phyloP scores from a whole-genome alignment of 2,888 invertebrate genomes.

The Drosophila atripex region DNA sequence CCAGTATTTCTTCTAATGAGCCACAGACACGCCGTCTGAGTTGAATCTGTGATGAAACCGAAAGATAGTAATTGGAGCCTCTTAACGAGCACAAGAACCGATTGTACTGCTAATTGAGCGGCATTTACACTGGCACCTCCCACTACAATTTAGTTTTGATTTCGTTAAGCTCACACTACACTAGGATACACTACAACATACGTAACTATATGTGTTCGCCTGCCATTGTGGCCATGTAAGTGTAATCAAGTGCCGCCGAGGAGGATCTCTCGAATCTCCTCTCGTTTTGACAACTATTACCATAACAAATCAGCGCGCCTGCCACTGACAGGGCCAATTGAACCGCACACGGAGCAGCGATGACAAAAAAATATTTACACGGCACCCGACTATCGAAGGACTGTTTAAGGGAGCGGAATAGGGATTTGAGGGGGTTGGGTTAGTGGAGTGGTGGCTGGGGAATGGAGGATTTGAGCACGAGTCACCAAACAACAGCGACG shows the following conservation, averaged over 20 bases:
- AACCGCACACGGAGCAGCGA: conserved; percentile 49
- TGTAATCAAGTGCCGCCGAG: conserved; percentile 74
- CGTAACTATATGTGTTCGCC: background rate
- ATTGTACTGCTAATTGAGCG: conserved; percentile 62
- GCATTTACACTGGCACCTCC: conserved; percentile 63
- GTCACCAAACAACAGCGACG: conserved; percentile 39
- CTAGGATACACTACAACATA: conserved; percentile 19
- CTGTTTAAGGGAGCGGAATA: conserved; percentile 2
- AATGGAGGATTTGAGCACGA: conserved; percentile 19
- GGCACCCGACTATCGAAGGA: conserved; percentile 54
- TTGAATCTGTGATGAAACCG: conserved; percentile 39
- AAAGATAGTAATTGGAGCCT: conserved; percentile 26
- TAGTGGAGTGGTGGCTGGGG: conserved; percentile 38
- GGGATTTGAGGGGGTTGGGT: conserved; percentile 2
- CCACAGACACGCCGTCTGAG: conserved; percentile 63
- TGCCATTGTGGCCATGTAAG: conserved; percentile 55
- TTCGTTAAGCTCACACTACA: conserved; percentile 32
- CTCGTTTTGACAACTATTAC: conserved; percentile 73
- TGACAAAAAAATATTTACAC: conserved; percentile 63
- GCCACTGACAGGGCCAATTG: conserved; percentile 75
- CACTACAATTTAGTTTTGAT: conserved; percentile 38
- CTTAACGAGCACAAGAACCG: conserved; percentile 52
- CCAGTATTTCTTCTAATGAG: conserved; percentile 30
- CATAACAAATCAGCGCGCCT: conserved; percentile 74
- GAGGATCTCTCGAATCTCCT: conserved; percentile 71